Percentiles rank a stretch among this genome's conserved stretches.
Evolutionary conservation across 2,113 vertebrate genomes (phyloP).

Genomic region (Rhynchopsitta pachyrhyncha): DNA sequence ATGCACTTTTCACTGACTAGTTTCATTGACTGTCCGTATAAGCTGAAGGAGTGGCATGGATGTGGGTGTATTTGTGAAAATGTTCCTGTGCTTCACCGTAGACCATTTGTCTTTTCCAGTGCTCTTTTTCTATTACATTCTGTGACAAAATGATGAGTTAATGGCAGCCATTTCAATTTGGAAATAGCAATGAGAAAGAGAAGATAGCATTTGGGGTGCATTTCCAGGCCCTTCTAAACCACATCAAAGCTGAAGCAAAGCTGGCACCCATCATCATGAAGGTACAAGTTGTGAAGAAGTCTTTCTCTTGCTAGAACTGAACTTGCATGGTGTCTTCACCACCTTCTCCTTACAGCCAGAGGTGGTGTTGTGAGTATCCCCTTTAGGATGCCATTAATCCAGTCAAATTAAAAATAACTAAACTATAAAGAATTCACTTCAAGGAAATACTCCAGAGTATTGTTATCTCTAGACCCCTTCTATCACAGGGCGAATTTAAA

Average conservation of each 20-base stretch:
- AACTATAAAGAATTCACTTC: background rate
- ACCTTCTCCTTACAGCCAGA: background rate
- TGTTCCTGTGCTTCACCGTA: background rate
- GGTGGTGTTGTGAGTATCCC: rapidly evolving
- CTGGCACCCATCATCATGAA: background rate
- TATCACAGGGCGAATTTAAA: background rate
- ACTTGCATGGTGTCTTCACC: background rate
- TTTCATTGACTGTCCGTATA: background rate
- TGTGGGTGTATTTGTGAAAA: background rate
- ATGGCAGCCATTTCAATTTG: background rate
- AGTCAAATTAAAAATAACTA: background rate
- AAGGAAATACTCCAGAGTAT: background rate
- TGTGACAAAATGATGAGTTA: background rate
- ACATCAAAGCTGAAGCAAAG: background rate
- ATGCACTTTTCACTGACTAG: background rate
- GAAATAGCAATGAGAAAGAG: background rate
- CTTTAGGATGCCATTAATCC: background rate
- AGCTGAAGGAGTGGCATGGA: background rate
- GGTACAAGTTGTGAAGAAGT: background rate
- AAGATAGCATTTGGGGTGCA: background rate
- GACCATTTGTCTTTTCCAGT: background rate
- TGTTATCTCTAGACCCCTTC: background rate
- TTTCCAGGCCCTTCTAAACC: background rate
- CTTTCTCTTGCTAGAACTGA: background rate
- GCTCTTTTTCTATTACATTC: background rate